phyloP scores from a whole-genome alignment of 2,113 vertebrate species.

The Numida meleagris region DNA sequence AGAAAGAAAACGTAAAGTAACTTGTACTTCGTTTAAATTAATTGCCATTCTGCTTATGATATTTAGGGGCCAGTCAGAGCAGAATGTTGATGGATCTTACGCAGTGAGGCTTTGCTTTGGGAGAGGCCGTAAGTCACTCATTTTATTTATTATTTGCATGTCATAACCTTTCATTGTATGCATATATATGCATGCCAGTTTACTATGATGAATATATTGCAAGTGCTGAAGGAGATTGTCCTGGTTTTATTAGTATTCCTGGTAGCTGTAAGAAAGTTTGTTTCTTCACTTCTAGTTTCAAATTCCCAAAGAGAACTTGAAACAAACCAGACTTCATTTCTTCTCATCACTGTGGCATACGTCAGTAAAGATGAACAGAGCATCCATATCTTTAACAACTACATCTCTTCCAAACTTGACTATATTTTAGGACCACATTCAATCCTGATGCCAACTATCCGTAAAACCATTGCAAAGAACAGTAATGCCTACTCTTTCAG shows the following conservation, averaged over 20 bases:
- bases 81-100: background rate
- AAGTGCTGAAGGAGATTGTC: background rate
- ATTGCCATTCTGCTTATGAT: background rate
- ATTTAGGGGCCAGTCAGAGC: background rate
- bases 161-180: background rate
- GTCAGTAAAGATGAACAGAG: background rate
- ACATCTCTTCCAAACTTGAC: background rate
- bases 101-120: background rate
- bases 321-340: background rate
- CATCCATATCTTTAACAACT: background rate
- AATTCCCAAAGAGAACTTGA: background rate
- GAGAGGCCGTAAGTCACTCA: background rate
- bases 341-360: background rate
- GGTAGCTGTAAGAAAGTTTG: background rate
- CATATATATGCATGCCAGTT: background rate
- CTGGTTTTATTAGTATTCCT: background rate
- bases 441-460: background rate
- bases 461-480: background rate
- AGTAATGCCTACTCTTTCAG: background rate
- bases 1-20: background rate
- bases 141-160: slow-evolving; percentile 17
- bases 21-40: background rate
- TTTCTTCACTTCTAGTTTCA: background rate
- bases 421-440: background rate
- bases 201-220: background rate